A percentile compares a stretch with the other conserved stretches of the same genome.
Evolutionary conservation across 2,113 vertebrate species (phyloP).

Genomic region (Dipodomys merriami): DNA sequence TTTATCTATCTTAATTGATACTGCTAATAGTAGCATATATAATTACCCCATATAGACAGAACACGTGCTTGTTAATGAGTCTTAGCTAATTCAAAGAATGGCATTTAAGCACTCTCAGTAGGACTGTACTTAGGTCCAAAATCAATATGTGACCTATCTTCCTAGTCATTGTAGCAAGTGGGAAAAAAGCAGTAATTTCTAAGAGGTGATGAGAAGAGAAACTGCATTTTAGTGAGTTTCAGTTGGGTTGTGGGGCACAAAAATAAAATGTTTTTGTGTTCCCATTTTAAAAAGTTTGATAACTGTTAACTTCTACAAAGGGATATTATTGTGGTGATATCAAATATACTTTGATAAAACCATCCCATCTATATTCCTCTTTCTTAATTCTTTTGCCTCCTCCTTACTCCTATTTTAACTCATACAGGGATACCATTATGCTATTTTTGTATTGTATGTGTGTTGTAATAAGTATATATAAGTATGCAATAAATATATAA

Average conservation of each 20-base stretch:
- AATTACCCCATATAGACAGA: conserved; percentile 80
- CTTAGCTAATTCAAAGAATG: conserved; percentile 73
- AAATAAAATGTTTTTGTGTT: background rate
- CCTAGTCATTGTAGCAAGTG: background rate
- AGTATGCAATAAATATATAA: too few relatives aligned
- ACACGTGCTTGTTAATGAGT: conserved; percentile 80
- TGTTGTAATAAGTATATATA: too few relatives aligned
- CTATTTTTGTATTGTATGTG: too few relatives aligned
- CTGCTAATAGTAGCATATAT: conserved; percentile 85
- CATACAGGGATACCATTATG: too few relatives aligned
- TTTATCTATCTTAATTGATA: conserved; percentile 87
- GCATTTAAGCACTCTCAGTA: conserved; percentile 60
- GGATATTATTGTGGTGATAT: too few relatives aligned
- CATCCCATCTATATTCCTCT: too few relatives aligned
- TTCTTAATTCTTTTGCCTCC: too few relatives aligned
- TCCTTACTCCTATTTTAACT: too few relatives aligned
- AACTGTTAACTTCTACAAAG: too few relatives aligned
- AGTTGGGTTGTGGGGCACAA: background rate
- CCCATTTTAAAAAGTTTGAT: too few relatives aligned
- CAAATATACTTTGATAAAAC: too few relatives aligned
- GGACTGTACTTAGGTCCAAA: conserved; percentile 40
- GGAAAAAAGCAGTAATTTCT: conserved; percentile 5
- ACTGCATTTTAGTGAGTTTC: background rate
- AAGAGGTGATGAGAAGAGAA: background rate
- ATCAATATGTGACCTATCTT: conserved; percentile 15